Evolutionary conservation across 1,140 invertebrate species (phyloP), one percentile per base, ranked within the genome.

Genomic region (Plectrocnemia conspersa): DNA sequence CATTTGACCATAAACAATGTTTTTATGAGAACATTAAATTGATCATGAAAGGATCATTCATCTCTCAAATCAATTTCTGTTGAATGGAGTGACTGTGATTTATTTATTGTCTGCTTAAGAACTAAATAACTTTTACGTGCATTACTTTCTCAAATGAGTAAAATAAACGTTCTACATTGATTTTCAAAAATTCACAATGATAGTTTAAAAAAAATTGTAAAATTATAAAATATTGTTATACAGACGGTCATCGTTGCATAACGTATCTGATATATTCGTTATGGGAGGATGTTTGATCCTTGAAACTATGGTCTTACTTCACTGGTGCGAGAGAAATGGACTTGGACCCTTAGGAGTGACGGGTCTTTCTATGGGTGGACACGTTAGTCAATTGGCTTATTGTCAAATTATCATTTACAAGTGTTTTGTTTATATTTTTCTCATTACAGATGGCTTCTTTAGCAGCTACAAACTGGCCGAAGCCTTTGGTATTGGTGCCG

Each of bases 301-400:
- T 56, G 97, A 99, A 75, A 89, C 89, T 6, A 74, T 96, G 48
- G 93, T 89, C 18, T 76, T 99, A 42, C 81, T 98, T 36, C 85
- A 94, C 73, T 98, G 93, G 93, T 93, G 91, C 66, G 88, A 94
- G 71, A 77, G 82, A 44, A 80, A 90, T 66, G 86, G 87, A 16
- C 89, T 87, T 67, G 91, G 91, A 9, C 95, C 96, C 0, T 75
- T 98, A 3, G 93, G 92, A 40, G 78, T 98, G 6, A 93, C 92
- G 16, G 96, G 96, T n/a, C 81, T 98, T 41, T 98, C 96, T n/a
- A 97, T 99, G 95, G 97, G 97, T 52, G 97, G 96, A 40, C 93
- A 98, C 82, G 93, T 97, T 69, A 80, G 86, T 81, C 9, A 11
- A 15, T 15, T 38, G 35, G 6, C 35, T 38, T 15, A 11, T 11